Evolutionary conservation across 2,888 invertebrate species (phyloP), one percentile per base, ranked within the genome.

Genomic region (Galerucella pusilla): DNA sequence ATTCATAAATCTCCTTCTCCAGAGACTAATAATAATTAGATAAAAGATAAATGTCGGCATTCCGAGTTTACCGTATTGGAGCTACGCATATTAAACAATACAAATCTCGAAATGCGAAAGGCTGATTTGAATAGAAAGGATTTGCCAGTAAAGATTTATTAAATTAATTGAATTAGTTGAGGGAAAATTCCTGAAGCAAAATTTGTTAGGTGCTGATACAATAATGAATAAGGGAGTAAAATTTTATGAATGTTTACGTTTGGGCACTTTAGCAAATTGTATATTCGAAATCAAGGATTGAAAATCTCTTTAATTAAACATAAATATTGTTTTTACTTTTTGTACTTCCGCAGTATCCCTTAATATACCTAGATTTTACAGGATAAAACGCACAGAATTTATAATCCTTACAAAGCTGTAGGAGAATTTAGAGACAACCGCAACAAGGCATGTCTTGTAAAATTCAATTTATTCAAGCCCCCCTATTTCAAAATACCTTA

Each of bases 361-460:
- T 49, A 6, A 49, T 49, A 14, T 49, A 49, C 14, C 35, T 49
- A 4, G 49, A 12, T 4, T 14, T 14, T 14, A 49, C 12, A 5
- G 49, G 49, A 49, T 49, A 49, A 49, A 49, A 49, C 14, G 49
- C 14, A 12, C 49, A 49, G 11, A 49, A 49, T 14, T 11, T 60
- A 60, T 11, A 60, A 60, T 60, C 60, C 60, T 25, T 25, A 60
- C 25, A 60, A 60, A 60, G 60, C 25, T 16, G 60, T 20, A 25
- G 20, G 25, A 20, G 28, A 20, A 14, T 49, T 12, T 42, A 42
- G 35, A 9, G 35, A 42, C 35, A 42, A 9, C 35, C 35, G 9
- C 35, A 42, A 42, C 35, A 7, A 7, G 6, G 25, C 20, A 12
- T 60, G 25, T 10, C 25, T 60, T 60, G 60, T 25, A 60, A 10